Evolutionary conservation across 2,113 vertebrate species (phyloP).

Genomic region (Lamprotornis superbus): DNA sequence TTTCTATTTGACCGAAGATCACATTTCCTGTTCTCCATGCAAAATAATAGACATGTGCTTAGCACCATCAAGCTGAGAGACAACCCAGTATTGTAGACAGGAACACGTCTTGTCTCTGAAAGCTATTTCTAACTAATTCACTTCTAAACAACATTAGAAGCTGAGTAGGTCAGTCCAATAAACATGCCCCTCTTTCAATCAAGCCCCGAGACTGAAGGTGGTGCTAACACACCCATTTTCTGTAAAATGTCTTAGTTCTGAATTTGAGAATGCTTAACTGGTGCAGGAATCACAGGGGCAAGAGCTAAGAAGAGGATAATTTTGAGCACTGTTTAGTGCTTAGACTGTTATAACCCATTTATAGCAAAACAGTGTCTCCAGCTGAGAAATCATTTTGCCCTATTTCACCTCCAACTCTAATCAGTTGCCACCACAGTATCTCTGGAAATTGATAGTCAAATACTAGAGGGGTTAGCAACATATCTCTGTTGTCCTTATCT

Average conservation of each 20-base stretch:
- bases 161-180: neutral
- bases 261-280: neutral
- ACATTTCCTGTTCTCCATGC: neutral
- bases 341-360: neutral
- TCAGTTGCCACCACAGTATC: neutral
- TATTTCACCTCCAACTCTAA: neutral
- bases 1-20: neutral
- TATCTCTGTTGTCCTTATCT: neutral
- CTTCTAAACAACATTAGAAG: neutral
- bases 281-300: neutral
- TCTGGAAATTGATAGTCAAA: neutral
- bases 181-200: neutral
- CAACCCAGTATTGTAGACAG: neutral
- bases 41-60: neutral
- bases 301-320: neutral
- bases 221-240: neutral
- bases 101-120: neutral
- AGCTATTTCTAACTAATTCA: constrained; percentile 9
- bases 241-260: neutral
- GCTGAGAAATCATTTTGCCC: neutral
- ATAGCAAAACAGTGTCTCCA: neutral
- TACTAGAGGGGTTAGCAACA: neutral
- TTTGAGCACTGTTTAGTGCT: neutral
- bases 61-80: neutral
- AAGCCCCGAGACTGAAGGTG: neutral